Base-by-base conservation (phyloP, 2,888 invertebrate species). In the Latrodectus elegans region DNA sequence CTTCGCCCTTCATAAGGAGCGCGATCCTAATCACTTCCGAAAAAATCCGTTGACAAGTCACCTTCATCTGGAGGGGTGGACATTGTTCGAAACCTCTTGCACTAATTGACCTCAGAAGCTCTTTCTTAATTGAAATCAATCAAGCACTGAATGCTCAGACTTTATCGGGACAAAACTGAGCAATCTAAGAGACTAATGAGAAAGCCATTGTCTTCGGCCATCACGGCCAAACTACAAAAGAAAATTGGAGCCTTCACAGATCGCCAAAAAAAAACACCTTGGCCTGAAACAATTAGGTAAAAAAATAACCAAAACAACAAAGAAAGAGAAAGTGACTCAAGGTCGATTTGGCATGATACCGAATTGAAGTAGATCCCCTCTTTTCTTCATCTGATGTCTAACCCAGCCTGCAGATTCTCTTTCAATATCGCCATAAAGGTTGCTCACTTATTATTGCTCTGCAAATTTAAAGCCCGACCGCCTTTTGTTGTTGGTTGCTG, bases 241-340 rank as follows among this genome's bases (percentile, higher is more conserved):
- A 71, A 67, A 55, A 71, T 71, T 64, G 75, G 80, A 80, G 76
- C 85, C 85, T 86, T 79, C 74, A 78, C 65, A 72, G 38, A 38
- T 4, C 38, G 38, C 38, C 38, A 6, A 38, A 38, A 38, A 38
- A 38, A 38, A 38, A 38, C 38, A 38, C 38, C 38, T 38, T 38
- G 38, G 38, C 38, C 38, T 38, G 6, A 38, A 38, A 38, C 38
- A 38, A 38, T 38, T 38, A 38, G 6, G 38, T 4, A 38, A 38
- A 38, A 38, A 38, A 38, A 38, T 6, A 6, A 38, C 4, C 38
- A 4, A 38, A 38, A 38, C 6, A 81, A 80, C 65, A 60, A 38
- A 26, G 67, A 74, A 14, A 81, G 84, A 73, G 76, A 87, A 87
- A 87, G 86, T 87, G 68, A 87, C 86, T 81, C 86, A 87, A 87